Evolutionary conservation across 53 echinoderm and acorn worm species (phyloP).

Genomic region (Glandiceps talaboti): DNA sequence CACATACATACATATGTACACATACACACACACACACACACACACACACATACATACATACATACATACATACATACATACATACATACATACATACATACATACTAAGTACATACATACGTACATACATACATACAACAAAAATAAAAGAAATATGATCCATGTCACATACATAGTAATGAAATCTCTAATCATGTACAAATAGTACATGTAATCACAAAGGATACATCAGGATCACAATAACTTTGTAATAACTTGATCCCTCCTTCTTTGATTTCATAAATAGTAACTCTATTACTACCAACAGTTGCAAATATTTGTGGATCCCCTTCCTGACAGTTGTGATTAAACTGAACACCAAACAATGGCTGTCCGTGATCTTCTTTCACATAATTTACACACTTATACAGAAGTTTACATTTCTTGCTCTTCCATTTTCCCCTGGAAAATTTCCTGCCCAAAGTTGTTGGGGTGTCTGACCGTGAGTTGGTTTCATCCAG

Average conservation of each 20-base stretch:
- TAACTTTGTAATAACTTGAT: slow-evolving; percentile 91
- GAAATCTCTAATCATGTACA: no score
- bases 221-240: slow-evolving; percentile 96
- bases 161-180: no score
- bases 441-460: slow-evolving; percentile 7
- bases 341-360: slow-evolving; percentile 80
- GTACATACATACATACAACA: no score
- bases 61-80: no score
- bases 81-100: no score
- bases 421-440: slow-evolving; percentile 40
- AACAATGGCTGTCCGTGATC: slow-evolving; percentile 95
- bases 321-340: slow-evolving; percentile 64
- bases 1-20: no score
- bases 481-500: slow-evolving; percentile 59
- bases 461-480: slow-evolving; percentile 68
- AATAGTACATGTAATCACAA: no score
- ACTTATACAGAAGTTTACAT: slow-evolving; percentile 75
- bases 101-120: no score
- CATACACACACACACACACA: no score
- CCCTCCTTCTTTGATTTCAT: slow-evolving; percentile 62
- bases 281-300: slow-evolving; percentile 84
- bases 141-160: no score
- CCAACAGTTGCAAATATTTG: slow-evolving; percentile 71
- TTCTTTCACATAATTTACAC: slow-evolving; percentile 60
- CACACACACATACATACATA: no score